phyloP scores from a whole-genome alignment of 35 echinoderm and acorn worm species.

The Eucidaris tribuloides region DNA sequence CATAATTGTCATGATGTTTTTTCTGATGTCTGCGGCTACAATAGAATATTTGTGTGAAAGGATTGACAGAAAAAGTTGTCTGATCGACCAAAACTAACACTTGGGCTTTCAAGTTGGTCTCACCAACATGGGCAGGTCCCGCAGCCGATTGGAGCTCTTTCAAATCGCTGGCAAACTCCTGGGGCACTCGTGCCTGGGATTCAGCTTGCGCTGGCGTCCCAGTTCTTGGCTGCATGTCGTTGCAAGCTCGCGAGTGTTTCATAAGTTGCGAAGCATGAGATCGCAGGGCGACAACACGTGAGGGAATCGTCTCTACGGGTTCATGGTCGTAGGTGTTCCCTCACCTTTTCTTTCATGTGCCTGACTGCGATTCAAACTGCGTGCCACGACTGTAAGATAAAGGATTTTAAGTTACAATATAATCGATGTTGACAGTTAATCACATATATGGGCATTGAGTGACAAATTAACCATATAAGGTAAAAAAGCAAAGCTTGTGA shows the following conservation, averaged over 20 bases:
- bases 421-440: not conserved
- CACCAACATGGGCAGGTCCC: conserved; percentile 50
- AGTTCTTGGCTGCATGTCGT: conserved; percentile 96
- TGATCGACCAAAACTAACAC: no score
- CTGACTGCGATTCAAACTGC: not conserved
- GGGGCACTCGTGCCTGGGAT: conserved; percentile 84
- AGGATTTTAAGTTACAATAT: not conserved
- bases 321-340: not conserved
- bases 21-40: no score
- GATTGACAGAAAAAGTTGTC: no score
- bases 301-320: conserved; percentile 75
- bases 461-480: not conserved
- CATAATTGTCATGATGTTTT: no score
- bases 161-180: conserved; percentile 79
- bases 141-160: conserved; percentile 77
- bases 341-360: not conserved
- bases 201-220: conserved; percentile 83
- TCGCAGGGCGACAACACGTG: conserved; percentile 77
- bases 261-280: conserved; percentile 83
- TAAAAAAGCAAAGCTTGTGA: not conserved
- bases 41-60: no score
- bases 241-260: conserved; percentile 90
- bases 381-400: not conserved
- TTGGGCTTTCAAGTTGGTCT: not conserved
- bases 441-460: not conserved